Evolutionary conservation across 2,888 invertebrate species (phyloP).

Genomic region (Lydus trimaculatus): DNA sequence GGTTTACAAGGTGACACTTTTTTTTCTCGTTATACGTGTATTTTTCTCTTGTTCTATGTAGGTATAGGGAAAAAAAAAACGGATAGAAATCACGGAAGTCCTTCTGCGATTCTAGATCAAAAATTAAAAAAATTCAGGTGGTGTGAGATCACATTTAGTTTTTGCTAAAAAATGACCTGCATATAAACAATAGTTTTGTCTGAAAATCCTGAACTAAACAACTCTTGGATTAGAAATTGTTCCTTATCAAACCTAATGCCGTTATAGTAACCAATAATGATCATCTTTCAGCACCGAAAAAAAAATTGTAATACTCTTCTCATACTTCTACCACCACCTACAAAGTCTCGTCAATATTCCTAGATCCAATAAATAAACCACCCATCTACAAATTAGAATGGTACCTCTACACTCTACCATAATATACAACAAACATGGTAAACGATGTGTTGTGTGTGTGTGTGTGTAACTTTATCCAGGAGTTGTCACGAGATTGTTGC

Average conservation of each 20-base stretch:
- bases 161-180: no score
- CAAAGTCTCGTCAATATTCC: not conserved
- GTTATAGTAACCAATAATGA: no score
- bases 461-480: conserved; percentile 6
- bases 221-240: no score
- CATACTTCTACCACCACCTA: not conserved
- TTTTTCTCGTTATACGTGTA: not conserved
- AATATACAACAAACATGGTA: not conserved
- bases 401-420: not conserved
- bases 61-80: no score
- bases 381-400: conserved; percentile 5
- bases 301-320: not conserved
- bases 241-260: no score
- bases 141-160: no score
- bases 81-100: no score
- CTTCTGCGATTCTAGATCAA: no score
- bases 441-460: not conserved
- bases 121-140: no score
- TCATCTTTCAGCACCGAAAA: no score
- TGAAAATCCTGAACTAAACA: no score
- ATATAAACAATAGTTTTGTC: no score
- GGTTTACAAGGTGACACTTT: conserved; percentile 29
- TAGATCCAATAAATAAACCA: not conserved
- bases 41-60: not conserved
- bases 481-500: conserved; percentile 8